phyloP scores from a whole-genome alignment of 1,140 invertebrate species.

The Reticulitermes speratus region DNA sequence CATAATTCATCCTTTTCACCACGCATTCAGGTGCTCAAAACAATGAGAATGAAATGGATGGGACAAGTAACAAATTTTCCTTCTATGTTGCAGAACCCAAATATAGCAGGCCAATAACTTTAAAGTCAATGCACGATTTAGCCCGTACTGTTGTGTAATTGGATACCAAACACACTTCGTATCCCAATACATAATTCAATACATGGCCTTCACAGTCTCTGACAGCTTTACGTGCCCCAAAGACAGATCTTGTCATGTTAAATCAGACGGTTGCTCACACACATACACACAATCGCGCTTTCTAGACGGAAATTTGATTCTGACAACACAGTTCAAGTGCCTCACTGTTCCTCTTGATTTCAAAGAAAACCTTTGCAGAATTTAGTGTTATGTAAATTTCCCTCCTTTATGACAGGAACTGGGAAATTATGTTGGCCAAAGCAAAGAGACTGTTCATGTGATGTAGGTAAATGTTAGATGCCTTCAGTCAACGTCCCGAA shows the following conservation, averaged over 20 bases:
- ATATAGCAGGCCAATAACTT: too few species aligned
- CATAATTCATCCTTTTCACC: too few species aligned
- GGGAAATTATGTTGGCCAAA: not conserved
- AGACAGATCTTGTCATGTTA: not conserved
- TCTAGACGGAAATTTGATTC: conserved; percentile 14
- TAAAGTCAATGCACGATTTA: not conserved
- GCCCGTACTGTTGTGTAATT: not conserved
- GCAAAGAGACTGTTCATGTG: not conserved
- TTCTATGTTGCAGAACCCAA: too few species aligned
- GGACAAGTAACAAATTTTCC: too few species aligned
- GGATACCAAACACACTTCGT: not conserved
- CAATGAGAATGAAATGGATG: too few species aligned
- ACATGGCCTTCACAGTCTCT: not conserved
- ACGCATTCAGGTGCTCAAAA: too few species aligned
- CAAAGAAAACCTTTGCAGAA: not conserved
- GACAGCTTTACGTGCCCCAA: not conserved
- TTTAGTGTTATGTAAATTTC: not conserved
- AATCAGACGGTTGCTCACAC: not conserved
- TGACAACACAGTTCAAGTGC: not conserved
- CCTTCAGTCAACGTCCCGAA: not conserved
- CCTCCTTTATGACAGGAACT: not conserved
- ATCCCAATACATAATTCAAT: not conserved
- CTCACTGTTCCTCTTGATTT: not conserved
- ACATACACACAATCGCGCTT: not conserved
- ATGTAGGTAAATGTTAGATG: not conserved